Base-by-base conservation (phyloP, 2,888 invertebrate genomes). In the Isotomurus palustris region DNA sequence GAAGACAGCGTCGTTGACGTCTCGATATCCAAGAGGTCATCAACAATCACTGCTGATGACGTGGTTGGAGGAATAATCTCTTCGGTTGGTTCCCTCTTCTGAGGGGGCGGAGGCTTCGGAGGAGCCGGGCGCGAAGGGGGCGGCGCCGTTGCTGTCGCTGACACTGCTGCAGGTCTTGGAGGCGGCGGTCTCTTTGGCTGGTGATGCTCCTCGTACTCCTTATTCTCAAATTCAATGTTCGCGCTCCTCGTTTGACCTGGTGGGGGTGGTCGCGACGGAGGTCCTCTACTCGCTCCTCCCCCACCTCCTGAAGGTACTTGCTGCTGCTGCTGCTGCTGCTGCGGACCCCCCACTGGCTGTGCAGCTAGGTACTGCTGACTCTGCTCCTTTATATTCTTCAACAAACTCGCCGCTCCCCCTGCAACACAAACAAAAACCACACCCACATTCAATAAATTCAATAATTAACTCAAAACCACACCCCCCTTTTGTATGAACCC, bases 311-410 rank as follows among this genome's bases (percentile, higher is more conserved):
- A 43, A 29, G 58, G 60, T 53, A 54, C 45, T 32, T 47, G 50
- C 1, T 48, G 56, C 17, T 55, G 56, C 19, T 17, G 49, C 12
- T 38, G 48, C 2, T 40, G 47, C 19, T 53, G 53, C 2, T 48
- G 56, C 2, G 51, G 53, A 29, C 27, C 19, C 19, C 47, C 53
- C 2, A 44, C 22, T 8, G 44, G 38, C 4, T 32, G 41, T 17
- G 47, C 41, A 2, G 25, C 36, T 38, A 66, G 56, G 38, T 62
- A 63, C 22, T 61, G 58, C 29, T 63, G 60, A 55, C 60, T 59
- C 43, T 63, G 62, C 51, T 69, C 69, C 55, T 67, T 67, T 6
- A 69, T 61, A 29, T 69, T 69, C 53, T 69, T 69, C 21, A 69
- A 58, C 35, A 67, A 57, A 58, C 58, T 66, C 19, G 63, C 65